A percentile compares a stretch with the other conserved stretches of the same genome.
phyloP scores from a whole-genome alignment of 2,113 vertebrate species.

The Saccopteryx leptura region DNA sequence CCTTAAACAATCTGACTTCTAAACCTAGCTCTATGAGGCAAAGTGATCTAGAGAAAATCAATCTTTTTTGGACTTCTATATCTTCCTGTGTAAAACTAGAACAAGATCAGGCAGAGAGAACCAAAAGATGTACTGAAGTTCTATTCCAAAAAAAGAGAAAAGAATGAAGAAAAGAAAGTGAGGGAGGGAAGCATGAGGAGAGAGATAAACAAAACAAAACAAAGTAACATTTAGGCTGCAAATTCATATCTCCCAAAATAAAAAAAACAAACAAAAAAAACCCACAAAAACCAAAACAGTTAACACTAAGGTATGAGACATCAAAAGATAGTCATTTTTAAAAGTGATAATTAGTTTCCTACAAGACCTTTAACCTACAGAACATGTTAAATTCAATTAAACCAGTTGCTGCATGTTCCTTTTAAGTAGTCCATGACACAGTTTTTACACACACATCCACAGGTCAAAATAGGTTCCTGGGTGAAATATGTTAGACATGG shows the following conservation, averaged over 20 bases:
- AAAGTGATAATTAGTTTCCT: slow-evolving; percentile 28
- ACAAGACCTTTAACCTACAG: neutral
- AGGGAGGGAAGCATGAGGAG: neutral
- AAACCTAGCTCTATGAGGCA: slow-evolving; percentile 7
- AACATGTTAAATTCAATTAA: neutral
- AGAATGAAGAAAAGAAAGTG: neutral
- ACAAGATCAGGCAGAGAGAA: neutral
- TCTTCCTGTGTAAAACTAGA: slow-evolving; percentile 40
- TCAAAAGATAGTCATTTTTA: slow-evolving; percentile 30
- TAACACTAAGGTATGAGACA: slow-evolving; percentile 2
- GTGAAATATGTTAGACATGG: neutral
- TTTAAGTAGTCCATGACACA: neutral
- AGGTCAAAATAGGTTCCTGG: neutral
- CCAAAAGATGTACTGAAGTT: slow-evolving; percentile 13
- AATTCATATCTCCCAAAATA: neutral
- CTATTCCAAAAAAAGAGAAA: neutral
- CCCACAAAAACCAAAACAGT: neutral
- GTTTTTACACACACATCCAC: neutral
- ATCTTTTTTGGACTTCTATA: neutral
- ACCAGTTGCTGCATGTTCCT: neutral
- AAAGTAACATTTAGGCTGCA: neutral
- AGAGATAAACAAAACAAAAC: neutral
- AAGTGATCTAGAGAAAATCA: neutral
- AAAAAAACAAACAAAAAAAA: neutral
- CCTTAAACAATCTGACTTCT: slow-evolving; percentile 19